Base-by-base conservation (phyloP, 2,797 vertebrate genomes). In the Eulemur albifrons region DNA sequence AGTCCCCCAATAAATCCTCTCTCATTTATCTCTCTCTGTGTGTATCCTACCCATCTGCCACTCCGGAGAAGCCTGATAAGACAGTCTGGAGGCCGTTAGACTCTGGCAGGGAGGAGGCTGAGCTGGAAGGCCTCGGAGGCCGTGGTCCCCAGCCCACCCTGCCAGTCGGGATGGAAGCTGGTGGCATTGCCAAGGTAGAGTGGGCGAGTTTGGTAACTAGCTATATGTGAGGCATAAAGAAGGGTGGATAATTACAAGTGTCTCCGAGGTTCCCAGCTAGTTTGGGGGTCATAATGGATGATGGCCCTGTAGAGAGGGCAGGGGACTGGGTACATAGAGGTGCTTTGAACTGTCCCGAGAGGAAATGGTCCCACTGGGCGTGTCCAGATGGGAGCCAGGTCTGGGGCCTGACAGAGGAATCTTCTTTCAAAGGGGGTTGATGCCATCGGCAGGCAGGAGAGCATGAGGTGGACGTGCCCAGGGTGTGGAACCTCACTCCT, bases 401-500 rank as follows among this genome's bases (percentile, higher is more conserved):
- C 0, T 18, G 32, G 32, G 63, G 15, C 32, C 17, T 1, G 2
- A n/a, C 15, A n/a, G 7, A 65, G 15, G 73, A 63, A 52, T 45
- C 40, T 54, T 79, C 88, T 48, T 63, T 38, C 13, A 5, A 21
- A 84, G 40, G 17, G 4, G 17, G 4, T 13, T 7, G 13, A 15
- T 21, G 7, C 50, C 12, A 6, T 38, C 59, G 1, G 35, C 59
- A 4, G 7, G 15, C 59, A 4, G 7, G 15, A n/a, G 30, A 54
- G 57, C 3, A 0, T 23, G 48, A 35, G 50, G 25, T 25, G 20
- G 23, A 11, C 0, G 0, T 40, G n/a, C 45, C 9, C 0, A 7
- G 65, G 50, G 32, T 3, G 0, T 7, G 30, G 35, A 32, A 0
- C 35, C 30, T 50, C 0, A 2, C 48, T 43, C 54, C 87, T 14